Percentiles rank a stretch among this genome's conserved stretches.
phyloP scores from a whole-genome alignment of 2,113 vertebrate genomes.

The Elgaria multicarinata region DNA sequence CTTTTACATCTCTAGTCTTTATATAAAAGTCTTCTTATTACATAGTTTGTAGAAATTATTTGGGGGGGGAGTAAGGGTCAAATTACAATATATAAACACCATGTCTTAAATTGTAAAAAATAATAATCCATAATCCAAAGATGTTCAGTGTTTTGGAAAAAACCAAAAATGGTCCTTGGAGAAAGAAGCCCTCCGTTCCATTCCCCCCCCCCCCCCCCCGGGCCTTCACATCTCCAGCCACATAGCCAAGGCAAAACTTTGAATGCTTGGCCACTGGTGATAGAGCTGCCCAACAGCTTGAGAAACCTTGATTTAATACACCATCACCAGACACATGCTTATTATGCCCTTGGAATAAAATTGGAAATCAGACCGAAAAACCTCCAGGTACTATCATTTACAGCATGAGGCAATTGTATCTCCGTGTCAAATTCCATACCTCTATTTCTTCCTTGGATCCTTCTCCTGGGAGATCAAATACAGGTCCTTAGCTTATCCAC shows the following conservation, averaged over 20 bases:
- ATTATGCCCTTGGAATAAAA: neutral
- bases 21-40: too few species aligned
- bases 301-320: neutral
- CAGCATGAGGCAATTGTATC: neutral
- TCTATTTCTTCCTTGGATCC: neutral
- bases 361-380: neutral
- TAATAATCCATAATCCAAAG: too few species aligned
- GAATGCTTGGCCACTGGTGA: neutral
- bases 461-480: neutral
- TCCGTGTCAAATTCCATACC: conserved; percentile 4
- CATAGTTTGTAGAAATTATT: too few species aligned
- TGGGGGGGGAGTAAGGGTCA: too few species aligned
- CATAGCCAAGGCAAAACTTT: neutral
- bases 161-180: too few species aligned
- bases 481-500: neutral
- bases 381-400: neutral
- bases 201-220: too few species aligned
- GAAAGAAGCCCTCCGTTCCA: too few species aligned
- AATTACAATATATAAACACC: too few species aligned
- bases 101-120: too few species aligned
- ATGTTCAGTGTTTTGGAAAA: too few species aligned
- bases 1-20: too few species aligned
- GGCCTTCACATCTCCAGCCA: neutral
- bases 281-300: neutral
- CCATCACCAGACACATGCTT: neutral